Conservation (phyloP, 2,888 invertebrate genomes). For the Conchocele bisecta region DNA sequence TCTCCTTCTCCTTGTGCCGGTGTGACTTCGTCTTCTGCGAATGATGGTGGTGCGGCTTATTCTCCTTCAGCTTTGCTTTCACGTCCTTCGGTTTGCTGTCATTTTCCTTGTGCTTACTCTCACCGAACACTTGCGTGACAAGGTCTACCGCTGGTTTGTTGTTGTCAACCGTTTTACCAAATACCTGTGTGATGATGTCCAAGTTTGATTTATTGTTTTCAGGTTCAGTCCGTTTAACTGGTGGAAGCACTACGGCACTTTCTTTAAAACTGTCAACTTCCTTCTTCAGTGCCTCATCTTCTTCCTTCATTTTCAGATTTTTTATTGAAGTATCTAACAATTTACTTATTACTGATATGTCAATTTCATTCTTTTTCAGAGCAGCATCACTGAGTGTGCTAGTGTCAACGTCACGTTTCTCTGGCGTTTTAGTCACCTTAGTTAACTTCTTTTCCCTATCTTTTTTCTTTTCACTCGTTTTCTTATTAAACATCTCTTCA, state of each 20-base stretch:
- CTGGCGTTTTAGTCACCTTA: constrained; percentile 10
- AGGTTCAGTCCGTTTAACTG: too few relatives aligned
- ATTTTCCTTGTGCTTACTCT: too few relatives aligned
- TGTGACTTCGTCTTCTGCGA: constrained; percentile 16
- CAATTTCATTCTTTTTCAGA: constrained; percentile 16
- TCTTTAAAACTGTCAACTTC: not conserved
- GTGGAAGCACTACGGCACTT: constrained; percentile 8
- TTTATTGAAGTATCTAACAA: constrained; percentile 12
- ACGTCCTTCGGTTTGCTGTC: too few relatives aligned
- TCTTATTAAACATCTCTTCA: constrained; percentile 49
- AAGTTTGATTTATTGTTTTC: too few relatives aligned
- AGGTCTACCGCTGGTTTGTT: too few relatives aligned
- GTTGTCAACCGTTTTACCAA: too few relatives aligned
- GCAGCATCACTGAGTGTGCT: constrained; percentile 24
- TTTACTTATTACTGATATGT: constrained; percentile 7
- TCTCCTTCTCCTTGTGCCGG: constrained; percentile 31
- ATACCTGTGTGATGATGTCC: too few relatives aligned
- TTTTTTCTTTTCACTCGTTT: constrained; percentile 33
- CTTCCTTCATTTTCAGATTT: not conserved
- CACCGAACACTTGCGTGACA: too few relatives aligned
- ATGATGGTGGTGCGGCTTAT: not conserved
- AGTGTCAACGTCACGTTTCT: constrained; percentile 5
- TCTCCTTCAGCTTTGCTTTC: constrained; percentile 22
- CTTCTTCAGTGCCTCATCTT: not conserved
- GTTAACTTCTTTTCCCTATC: constrained; percentile 24